Conservation (phyloP, 2,797 vertebrate genomes). For the Crocodylus rhombifer region DNA sequence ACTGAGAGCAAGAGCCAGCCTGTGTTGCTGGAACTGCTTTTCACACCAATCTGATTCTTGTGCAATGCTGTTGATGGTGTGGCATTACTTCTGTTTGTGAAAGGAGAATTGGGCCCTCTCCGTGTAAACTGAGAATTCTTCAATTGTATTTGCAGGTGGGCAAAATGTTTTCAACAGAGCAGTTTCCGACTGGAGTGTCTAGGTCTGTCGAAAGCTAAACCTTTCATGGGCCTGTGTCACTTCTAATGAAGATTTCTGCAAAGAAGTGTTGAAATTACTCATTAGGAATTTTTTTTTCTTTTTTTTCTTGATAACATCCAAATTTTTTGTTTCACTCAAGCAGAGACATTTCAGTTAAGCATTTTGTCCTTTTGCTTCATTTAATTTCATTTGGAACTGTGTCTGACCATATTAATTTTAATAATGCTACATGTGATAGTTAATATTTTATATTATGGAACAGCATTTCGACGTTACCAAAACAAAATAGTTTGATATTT, state of each 20-base stretch:
- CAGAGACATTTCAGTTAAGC: constrained; percentile 63
- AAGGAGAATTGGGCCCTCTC: background rate
- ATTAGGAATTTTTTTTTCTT: constrained; percentile 48
- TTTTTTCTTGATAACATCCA: constrained; percentile 58
- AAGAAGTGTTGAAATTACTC: constrained; percentile 71
- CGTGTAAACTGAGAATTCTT: background rate
- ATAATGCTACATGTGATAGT: constrained; percentile 44
- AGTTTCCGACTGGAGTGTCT: constrained; percentile 1
- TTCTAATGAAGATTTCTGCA: constrained; percentile 54
- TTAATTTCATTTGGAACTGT: constrained; percentile 66
- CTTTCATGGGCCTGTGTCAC: constrained; percentile 58
- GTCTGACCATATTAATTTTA: constrained; percentile 59
- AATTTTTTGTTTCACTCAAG: constrained; percentile 61
- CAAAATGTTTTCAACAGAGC: constrained; percentile 55
- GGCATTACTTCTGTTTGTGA: background rate
- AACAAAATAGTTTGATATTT: constrained; percentile 30
- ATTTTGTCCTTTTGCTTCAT: constrained; percentile 68
- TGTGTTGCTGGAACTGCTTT: background rate
- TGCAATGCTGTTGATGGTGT: background rate
- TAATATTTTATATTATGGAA: constrained; percentile 41
- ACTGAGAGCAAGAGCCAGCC: background rate
- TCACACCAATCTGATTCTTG: background rate
- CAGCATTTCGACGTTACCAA: background rate
- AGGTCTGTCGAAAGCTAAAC: constrained; percentile 11
- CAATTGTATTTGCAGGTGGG: constrained; percentile 38